Conservation (phyloP, 92 coral and sea anemone genomes). For the Palythoa heliodiscus region DNA sequence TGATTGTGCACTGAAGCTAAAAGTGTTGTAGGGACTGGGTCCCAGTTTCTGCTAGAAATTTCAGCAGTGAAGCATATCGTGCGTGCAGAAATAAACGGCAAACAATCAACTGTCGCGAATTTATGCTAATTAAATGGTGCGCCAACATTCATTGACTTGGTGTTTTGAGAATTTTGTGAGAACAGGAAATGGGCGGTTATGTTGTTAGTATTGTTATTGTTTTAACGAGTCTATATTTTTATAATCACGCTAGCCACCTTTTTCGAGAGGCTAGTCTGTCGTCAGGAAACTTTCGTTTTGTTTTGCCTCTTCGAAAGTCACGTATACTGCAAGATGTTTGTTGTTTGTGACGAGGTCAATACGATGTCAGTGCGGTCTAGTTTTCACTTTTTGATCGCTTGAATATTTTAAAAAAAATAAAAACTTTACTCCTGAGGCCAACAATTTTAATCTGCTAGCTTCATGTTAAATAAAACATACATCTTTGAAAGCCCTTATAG, state of each 20-base stretch:
- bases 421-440: not conserved
- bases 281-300: slow-evolving; percentile 15
- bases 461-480: not conserved
- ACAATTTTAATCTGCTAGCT: not conserved
- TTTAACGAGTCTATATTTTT: not conserved
- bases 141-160: not conserved
- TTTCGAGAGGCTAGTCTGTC: not conserved
- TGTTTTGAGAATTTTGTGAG: slow-evolving; percentile 7
- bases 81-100: not conserved
- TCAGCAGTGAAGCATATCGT: not conserved
- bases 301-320: slow-evolving; percentile 1
- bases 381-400: not conserved
- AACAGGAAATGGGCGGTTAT: slow-evolving; percentile 42
- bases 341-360: not conserved
- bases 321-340: not conserved
- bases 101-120: slow-evolving; percentile 44
- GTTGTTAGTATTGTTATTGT: slow-evolving; percentile 6
- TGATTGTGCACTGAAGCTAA: too few species aligned
- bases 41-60: not conserved
- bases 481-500: not conserved
- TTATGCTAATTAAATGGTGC: slow-evolving; percentile 26
- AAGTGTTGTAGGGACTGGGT: too few species aligned
- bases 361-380: not conserved
- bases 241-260: slow-evolving; percentile 23
- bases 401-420: not conserved